A percentile compares a stretch with the other conserved stretches of the same genome.
phyloP scores from a whole-genome alignment of 1,140 invertebrate genomes.

The Drosophila albomicans region DNA sequence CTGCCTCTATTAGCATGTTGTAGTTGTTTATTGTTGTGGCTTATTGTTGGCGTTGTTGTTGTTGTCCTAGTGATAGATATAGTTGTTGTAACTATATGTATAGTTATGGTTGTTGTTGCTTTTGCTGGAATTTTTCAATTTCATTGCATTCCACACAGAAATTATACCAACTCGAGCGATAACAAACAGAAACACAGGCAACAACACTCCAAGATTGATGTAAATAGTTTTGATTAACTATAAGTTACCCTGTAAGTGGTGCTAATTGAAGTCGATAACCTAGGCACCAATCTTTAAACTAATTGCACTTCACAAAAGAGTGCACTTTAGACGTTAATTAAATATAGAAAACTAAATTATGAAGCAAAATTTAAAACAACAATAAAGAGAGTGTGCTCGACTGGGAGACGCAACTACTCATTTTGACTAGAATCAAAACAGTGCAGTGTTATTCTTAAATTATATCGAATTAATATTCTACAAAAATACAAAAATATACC shows the following conservation, averaged over 20 bases:
- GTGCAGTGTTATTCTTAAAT: too few species aligned
- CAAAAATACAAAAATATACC: too few species aligned
- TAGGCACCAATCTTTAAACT: too few species aligned
- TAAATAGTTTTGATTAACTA: neutral
- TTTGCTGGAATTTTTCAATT: constrained; percentile 39
- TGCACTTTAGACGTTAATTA: too few species aligned
- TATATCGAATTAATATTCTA: too few species aligned
- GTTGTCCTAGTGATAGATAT: neutral
- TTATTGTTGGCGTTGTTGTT: neutral
- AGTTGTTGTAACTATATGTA: neutral
- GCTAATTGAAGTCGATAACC: too few species aligned
- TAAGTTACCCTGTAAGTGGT: neutral
- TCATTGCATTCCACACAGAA: constrained; percentile 35
- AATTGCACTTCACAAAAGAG: too few species aligned
- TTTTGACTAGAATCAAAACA: too few species aligned
- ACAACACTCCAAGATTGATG: neutral
- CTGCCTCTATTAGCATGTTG: constrained; percentile 30
- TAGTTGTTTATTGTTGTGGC: constrained; percentile 5
- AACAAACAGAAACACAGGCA: constrained; percentile 20
- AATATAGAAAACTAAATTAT: too few species aligned
- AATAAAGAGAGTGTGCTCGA: too few species aligned
- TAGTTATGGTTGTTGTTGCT: constrained; percentile 3
- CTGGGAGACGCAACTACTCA: too few species aligned
- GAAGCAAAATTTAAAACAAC: too few species aligned
- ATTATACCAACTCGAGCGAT: constrained; percentile 37